phyloP scores from a whole-genome alignment of 2,888 invertebrate genomes.

The Melanostoma scalare region DNA sequence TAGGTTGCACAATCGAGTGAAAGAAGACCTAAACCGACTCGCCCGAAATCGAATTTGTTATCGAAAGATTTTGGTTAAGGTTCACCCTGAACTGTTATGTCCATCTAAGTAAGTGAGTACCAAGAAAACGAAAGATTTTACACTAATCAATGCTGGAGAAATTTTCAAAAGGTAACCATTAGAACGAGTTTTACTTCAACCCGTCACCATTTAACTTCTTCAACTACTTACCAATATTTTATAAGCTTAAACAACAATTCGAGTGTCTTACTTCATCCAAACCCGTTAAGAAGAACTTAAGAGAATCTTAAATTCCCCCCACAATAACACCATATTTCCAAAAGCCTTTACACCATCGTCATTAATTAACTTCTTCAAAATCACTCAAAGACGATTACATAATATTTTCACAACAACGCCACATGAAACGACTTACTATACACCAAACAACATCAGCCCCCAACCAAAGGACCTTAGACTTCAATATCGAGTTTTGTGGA shows the following conservation, averaged over 20 bases:
- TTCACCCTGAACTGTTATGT: no score
- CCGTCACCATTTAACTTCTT: no score
- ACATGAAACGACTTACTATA: constrained; percentile 31
- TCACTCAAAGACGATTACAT: constrained; percentile 69
- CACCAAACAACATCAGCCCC: background rate
- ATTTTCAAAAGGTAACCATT: no score
- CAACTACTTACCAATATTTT: background rate
- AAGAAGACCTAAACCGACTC: no score
- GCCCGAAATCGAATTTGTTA: no score
- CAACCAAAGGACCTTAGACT: constrained; percentile 15
- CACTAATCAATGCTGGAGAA: no score
- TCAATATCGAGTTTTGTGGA: background rate
- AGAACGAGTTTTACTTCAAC: no score
- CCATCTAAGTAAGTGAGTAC: no score
- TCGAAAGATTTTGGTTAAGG: no score
- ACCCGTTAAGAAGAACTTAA: constrained; percentile 40
- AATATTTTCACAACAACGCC: constrained; percentile 65
- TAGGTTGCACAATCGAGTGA: no score
- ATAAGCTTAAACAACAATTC: constrained; percentile 32
- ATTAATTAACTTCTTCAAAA: constrained; percentile 71
- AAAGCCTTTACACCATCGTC: constrained; percentile 36
- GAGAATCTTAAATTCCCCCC: constrained; percentile 39
- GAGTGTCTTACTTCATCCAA: constrained; percentile 18
- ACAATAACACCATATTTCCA: constrained; percentile 25
- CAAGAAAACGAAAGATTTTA: no score